Evolutionary conservation across 30 jellyfish, hydroid and myxozoan species (phyloP).

Genomic region (Pelagia noctiluca): DNA sequence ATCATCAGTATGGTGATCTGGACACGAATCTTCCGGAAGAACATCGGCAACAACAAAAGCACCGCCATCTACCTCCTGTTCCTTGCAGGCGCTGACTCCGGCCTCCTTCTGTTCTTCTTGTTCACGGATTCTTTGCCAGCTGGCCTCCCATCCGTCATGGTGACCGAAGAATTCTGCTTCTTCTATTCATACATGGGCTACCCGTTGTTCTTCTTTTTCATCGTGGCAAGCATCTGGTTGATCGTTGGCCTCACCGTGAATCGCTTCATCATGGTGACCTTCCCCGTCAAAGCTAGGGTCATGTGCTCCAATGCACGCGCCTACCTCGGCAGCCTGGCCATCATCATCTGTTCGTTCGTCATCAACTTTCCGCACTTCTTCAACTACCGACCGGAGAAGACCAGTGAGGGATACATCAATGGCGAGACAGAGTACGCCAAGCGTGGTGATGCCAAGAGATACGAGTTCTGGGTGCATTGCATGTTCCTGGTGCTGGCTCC

Average conservation of each 20-base stretch:
- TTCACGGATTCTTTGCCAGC: slow-evolving; percentile 55
- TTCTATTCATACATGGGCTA: slow-evolving; percentile 76
- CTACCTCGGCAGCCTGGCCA: slow-evolving; percentile 45
- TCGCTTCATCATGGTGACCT: slow-evolving; percentile 77
- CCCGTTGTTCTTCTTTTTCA: slow-evolving; percentile 84
- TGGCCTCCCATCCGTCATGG: slow-evolving; percentile 7
- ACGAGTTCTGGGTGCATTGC: slow-evolving; percentile 78
- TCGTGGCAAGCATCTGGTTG: slow-evolving; percentile 71
- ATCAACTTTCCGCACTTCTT: slow-evolving; percentile 86
- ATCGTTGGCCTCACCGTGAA: slow-evolving; percentile 75
- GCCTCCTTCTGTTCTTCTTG: slow-evolving; percentile 70
- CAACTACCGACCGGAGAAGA: slow-evolving; percentile 59
- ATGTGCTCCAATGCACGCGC: slow-evolving; percentile 58
- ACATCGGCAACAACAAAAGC: slow-evolving; percentile 64
- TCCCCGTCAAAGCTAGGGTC: slow-evolving; percentile 65
- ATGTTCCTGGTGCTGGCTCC: slow-evolving; percentile 90
- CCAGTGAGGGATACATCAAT: neutral
- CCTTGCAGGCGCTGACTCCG: slow-evolving; percentile 69
- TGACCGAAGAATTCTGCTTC: slow-evolving; percentile 33
- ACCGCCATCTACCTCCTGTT: slow-evolving; percentile 76
- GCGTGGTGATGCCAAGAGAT: slow-evolving; percentile 55
- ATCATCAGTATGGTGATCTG: slow-evolving; percentile 62
- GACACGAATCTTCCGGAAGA: slow-evolving; percentile 58
- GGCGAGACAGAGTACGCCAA: slow-evolving; percentile 63
- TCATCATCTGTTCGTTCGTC: slow-evolving; percentile 63